phyloP scores from a whole-genome alignment of 1,140 invertebrate genomes.

The Lepidurus arcticus region DNA sequence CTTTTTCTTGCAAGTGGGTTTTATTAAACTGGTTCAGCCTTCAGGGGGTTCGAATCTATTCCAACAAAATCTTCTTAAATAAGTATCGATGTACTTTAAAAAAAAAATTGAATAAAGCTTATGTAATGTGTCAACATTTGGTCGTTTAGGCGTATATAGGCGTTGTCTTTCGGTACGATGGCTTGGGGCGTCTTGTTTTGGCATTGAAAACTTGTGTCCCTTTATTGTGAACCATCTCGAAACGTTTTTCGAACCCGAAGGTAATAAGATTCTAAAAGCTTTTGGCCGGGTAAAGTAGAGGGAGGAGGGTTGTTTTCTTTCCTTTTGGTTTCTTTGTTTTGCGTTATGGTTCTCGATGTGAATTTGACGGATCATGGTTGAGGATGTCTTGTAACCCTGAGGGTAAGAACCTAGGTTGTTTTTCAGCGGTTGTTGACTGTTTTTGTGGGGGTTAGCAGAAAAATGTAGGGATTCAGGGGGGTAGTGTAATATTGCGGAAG shows the following conservation, averaged over 20 bases:
- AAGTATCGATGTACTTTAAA: neutral
- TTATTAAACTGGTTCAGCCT: neutral
- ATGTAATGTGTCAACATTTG: neutral
- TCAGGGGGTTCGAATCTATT: neutral
- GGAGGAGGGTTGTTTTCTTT: neutral
- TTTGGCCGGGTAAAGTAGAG: neutral
- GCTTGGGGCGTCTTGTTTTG: neutral
- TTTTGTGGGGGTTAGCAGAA: neutral
- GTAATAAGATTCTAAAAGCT: neutral
- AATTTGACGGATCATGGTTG: no score
- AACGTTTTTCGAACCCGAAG: neutral
- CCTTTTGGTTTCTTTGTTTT: neutral
- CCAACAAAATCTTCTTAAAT: neutral
- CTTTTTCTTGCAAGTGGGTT: neutral
- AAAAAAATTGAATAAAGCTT: no score
- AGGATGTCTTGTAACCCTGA: no score
- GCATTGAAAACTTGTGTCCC: conserved; percentile 11
- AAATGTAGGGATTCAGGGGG: neutral
- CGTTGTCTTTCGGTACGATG: neutral
- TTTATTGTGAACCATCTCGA: neutral
- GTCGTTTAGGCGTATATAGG: neutral
- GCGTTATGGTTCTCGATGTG: neutral
- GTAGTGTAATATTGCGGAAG: neutral
- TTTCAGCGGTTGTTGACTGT: neutral
- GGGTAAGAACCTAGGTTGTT: neutral